phyloP scores from a whole-genome alignment of 2,113 vertebrate genomes.

The Amphilophus citrinellus region DNA sequence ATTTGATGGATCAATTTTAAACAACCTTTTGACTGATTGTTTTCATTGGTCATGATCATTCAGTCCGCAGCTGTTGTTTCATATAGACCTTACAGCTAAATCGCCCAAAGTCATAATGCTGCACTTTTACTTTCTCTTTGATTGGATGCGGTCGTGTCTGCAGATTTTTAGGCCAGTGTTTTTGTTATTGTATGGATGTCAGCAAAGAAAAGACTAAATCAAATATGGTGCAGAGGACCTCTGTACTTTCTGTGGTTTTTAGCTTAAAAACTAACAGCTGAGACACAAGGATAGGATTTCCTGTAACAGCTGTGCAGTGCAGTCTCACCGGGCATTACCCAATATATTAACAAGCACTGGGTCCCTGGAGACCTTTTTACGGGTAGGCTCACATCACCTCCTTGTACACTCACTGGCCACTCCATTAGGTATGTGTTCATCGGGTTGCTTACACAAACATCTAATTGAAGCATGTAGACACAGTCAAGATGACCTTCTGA shows the following conservation, averaged over 20 bases:
- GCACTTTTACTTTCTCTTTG: not conserved
- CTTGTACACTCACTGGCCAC: too few relatives aligned
- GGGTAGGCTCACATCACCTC: not conserved
- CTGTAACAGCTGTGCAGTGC: not conserved
- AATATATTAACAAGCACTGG: not conserved
- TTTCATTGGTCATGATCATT: not conserved
- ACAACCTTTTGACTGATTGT: not conserved
- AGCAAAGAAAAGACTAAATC: not conserved
- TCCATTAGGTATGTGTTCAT: not conserved
- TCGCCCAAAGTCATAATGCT: not conserved
- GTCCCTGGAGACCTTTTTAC: not conserved
- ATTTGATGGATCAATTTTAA: not conserved
- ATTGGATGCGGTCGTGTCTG: not conserved
- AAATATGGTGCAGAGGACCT: not conserved
- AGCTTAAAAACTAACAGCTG: not conserved
- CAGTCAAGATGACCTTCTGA: not conserved
- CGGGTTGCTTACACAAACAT: too few relatives aligned
- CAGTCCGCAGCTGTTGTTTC: not conserved
- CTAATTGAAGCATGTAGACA: not conserved
- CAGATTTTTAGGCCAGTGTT: not conserved
- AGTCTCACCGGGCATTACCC: not conserved
- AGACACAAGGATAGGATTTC: not conserved
- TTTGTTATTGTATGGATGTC: not conserved
- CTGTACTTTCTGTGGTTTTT: not conserved
- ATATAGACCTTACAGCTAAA: not conserved